Percentiles rank a stretch among this genome's conserved stretches.
phyloP scores from a whole-genome alignment of 2,797 vertebrate species.

The Spinus pinus region DNA sequence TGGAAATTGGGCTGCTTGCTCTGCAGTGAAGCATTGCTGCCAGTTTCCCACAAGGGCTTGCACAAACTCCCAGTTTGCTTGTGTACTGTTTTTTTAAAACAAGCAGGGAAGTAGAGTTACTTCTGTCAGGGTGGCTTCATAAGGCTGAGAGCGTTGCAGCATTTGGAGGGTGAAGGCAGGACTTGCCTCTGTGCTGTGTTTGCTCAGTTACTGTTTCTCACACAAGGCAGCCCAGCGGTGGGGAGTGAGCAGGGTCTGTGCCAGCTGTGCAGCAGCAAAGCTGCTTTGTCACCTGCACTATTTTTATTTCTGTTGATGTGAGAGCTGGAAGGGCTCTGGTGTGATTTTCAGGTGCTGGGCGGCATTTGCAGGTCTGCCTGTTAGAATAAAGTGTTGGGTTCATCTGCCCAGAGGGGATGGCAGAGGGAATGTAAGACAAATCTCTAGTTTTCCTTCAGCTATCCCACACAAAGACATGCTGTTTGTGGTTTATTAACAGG shows the following conservation, averaged over 20 bases:
- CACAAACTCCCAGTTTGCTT: background rate
- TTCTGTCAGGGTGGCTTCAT: rapidly evolving
- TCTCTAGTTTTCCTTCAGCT: background rate
- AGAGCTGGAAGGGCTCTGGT: background rate
- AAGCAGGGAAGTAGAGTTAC: background rate
- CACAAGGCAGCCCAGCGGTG: background rate
- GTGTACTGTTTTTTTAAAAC: background rate
- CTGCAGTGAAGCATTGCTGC: background rate
- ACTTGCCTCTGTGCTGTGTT: background rate
- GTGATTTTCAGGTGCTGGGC: background rate
- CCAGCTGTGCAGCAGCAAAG: background rate
- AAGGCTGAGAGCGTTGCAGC: background rate
- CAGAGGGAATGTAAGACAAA: background rate
- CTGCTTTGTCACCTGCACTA: background rate
- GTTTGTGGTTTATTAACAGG: background rate
- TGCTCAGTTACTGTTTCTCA: background rate
- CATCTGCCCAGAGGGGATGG: background rate
- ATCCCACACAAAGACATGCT: background rate
- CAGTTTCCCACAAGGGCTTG: background rate
- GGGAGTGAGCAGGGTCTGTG: background rate
- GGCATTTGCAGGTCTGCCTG: background rate
- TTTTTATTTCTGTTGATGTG: background rate
- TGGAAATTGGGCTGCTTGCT: background rate
- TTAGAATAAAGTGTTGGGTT: background rate
- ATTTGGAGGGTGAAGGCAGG: background rate